Percentiles rank a stretch among this genome's conserved stretches.
phyloP scores from a whole-genome alignment of 2,888 invertebrate species.

The Lepeophtheirus nordmannii region DNA sequence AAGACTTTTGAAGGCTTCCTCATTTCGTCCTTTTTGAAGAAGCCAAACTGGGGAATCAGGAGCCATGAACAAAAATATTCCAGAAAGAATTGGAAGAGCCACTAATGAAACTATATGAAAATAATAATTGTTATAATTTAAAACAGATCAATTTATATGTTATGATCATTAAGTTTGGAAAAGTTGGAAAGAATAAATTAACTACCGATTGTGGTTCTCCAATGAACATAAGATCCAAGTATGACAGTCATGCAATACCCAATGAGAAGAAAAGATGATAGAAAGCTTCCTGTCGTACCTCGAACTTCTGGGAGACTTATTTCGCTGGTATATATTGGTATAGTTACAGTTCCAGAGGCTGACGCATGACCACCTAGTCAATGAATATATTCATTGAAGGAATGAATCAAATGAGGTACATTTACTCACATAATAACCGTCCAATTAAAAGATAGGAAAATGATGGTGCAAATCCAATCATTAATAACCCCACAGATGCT shows the following conservation, averaged over 20 bases:
- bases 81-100: background rate
- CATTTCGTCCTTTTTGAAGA: background rate
- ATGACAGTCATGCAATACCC: too few relatives aligned
- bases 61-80: background rate
- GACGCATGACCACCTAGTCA: background rate
- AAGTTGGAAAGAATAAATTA: too few relatives aligned
- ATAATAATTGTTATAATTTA: too few relatives aligned
- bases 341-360: background rate
- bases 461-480: background rate
- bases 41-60: background rate
- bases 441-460: background rate
- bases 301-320: conserved; percentile 14
- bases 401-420: too few relatives aligned
- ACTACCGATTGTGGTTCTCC: too few relatives aligned
- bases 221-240: too few relatives aligned
- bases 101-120: background rate
- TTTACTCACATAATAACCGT: background rate
- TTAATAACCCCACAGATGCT: background rate
- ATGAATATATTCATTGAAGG: too few relatives aligned
- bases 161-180: too few relatives aligned
- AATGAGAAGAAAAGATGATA: background rate
- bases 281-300: background rate
- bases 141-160: too few relatives aligned
- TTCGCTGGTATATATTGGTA: conserved; percentile 10
- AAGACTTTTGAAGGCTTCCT: background rate